Evolutionary conservation across 2,113 vertebrate genomes (phyloP).

Genomic region (Mastomys natalensis): DNA sequence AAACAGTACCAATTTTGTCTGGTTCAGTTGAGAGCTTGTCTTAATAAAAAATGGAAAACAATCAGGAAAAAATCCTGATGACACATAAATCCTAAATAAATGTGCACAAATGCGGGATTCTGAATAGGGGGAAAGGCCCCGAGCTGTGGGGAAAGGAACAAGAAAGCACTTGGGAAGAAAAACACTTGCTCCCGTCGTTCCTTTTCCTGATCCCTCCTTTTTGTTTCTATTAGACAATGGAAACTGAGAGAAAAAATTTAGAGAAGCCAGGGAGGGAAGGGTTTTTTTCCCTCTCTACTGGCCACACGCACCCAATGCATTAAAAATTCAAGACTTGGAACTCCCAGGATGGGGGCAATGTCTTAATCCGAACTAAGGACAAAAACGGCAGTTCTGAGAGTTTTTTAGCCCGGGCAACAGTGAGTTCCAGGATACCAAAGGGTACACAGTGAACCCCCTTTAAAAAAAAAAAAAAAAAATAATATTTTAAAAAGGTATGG

Average conservation of each 20-base stretch:
- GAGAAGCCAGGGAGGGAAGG: background rate
- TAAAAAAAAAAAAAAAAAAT: background rate
- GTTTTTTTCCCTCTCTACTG: too few species aligned
- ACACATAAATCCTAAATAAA: too few species aligned
- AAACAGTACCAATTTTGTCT: too few species aligned
- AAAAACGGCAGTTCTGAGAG: background rate
- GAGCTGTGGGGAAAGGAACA: background rate
- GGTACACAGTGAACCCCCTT: background rate
- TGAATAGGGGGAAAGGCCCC: fast-evolving
- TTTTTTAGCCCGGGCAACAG: background rate
- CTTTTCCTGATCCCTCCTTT: too few species aligned
- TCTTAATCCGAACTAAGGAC: background rate
- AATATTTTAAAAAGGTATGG: background rate
- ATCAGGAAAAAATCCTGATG: background rate
- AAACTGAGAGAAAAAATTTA: background rate
- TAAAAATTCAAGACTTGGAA: background rate
- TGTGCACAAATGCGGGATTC: background rate
- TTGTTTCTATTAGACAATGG: background rate
- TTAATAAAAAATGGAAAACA: too few species aligned
- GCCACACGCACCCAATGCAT: too few species aligned
- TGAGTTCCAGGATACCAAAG: background rate
- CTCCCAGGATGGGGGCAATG: background rate
- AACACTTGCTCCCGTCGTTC: too few species aligned
- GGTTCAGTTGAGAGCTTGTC: background rate
- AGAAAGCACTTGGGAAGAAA: too few species aligned